Percentiles rank a stretch among this genome's conserved stretches.
phyloP scores from a whole-genome alignment of 1,140 invertebrate species.

The Drosophila mojavensis region DNA sequence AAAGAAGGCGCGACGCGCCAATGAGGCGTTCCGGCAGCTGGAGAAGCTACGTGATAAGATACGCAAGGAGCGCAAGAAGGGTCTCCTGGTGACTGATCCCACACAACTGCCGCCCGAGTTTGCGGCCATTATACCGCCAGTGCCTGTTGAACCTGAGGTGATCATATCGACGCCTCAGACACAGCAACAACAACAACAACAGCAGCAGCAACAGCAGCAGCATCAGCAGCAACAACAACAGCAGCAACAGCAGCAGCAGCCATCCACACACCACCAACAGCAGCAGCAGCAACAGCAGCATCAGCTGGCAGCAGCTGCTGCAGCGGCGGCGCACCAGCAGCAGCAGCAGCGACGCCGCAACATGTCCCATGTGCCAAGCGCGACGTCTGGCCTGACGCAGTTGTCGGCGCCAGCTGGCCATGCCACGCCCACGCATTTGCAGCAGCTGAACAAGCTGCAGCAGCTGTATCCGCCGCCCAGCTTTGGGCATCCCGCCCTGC shows the following conservation, averaged over 20 bases:
- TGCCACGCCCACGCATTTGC: conserved; percentile 60
- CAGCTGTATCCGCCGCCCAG: conserved; percentile 78
- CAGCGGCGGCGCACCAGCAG: conserved; percentile 46
- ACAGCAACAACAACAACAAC: conserved; percentile 55
- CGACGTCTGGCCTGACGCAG: conserved; percentile 54
- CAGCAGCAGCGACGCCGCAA: conserved; percentile 50
- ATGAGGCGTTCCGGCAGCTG: conserved; percentile 77
- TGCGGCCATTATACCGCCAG: conserved; percentile 70
- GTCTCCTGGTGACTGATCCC: conserved; percentile 68
- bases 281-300: conserved; percentile 58
- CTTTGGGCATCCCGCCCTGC: conserved; percentile 75
- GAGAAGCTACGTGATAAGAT: conserved; percentile 82
- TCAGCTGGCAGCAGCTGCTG: conserved; percentile 42
- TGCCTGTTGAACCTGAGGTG: conserved; percentile 79
- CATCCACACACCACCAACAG: conserved; percentile 45
- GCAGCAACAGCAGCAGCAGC: conserved; percentile 32
- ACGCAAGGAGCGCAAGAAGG: conserved; percentile 80
- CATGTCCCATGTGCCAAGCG: conserved; percentile 36
- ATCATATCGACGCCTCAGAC: conserved; percentile 58
- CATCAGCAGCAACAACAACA: conserved; percentile 27
- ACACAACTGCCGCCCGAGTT: conserved; percentile 70
- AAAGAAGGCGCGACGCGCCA: conserved; percentile 76
- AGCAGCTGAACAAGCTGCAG: conserved; percentile 79
- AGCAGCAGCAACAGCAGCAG: conserved; percentile 47
- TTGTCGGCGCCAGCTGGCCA: conserved; percentile 45